Conservation (phyloP, 2,113 vertebrate genomes). For the Paramisgurnus dabryanus region DNA sequence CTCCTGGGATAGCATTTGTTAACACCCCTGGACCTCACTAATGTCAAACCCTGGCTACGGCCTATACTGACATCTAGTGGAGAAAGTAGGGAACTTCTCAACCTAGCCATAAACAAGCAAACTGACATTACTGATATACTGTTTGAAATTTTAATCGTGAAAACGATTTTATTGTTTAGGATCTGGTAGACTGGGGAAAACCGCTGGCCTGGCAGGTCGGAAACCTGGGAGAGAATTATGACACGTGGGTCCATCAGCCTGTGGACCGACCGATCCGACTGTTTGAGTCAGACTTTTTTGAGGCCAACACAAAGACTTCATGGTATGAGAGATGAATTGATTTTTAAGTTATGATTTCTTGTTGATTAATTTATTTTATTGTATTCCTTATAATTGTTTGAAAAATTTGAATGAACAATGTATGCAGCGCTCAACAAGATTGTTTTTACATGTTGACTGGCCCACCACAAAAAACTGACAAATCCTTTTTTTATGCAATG, state of each 20-base stretch:
- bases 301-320: slow-evolving; percentile 87
- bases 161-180: slow-evolving; percentile 68
- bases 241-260: slow-evolving; percentile 95
- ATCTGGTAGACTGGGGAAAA: slow-evolving; percentile 93
- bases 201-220: slow-evolving; percentile 96
- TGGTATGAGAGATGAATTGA: slow-evolving; percentile 76
- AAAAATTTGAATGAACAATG: no score
- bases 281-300: slow-evolving; percentile 87
- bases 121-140: background rate
- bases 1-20: no score
- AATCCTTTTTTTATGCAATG: no score
- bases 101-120: background rate
- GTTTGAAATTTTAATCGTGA: no score
- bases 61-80: slow-evolving; percentile 7
- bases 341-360: background rate
- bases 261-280: slow-evolving; percentile 91
- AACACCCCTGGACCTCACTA: no score
- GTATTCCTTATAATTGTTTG: no score
- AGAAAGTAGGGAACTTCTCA: background rate
- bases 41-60: no score
- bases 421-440: no score
- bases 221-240: slow-evolving; percentile 89
- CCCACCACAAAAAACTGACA: no score
- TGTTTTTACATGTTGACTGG: no score
- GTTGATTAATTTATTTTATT: background rate